These are phyloP conservation scores for Capreolus pygargus DNA, from an alignment of 2,113 vertebrate genomes.

Conservation along the genomic window DNA sequence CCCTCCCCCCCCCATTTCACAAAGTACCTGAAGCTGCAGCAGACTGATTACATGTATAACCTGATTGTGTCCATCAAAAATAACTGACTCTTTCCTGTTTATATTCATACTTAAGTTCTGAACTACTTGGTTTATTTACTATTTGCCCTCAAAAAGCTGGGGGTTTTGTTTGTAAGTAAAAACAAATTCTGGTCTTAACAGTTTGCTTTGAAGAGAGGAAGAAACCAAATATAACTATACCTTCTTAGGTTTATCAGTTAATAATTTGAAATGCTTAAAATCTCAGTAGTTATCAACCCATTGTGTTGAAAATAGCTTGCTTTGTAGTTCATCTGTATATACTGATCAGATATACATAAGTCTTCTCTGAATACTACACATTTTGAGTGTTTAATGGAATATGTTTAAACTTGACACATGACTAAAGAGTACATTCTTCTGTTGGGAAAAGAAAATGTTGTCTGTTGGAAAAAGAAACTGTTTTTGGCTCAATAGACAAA, in stretches of 20 bases:
- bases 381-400: neutral
- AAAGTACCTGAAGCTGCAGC: neutral
- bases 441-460: neutral
- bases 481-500: constrained; percentile 18
- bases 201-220: constrained; percentile 45
- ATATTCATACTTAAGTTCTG: neutral
- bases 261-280: constrained; percentile 17
- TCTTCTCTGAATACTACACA: neutral
- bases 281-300: neutral
- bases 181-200: constrained; percentile 24
- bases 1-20: neutral
- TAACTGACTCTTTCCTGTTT: neutral
- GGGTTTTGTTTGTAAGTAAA: constrained; percentile 43
- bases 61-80: constrained; percentile 20
- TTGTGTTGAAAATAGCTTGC: constrained; percentile 17
- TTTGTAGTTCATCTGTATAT: neutral
- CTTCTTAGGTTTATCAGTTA: constrained; percentile 29
- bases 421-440: neutral
- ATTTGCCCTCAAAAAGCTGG: neutral
- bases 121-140: constrained; percentile 36
- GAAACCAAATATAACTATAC: constrained; percentile 9
- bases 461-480: neutral
- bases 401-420: neutral
- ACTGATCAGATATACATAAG: neutral
- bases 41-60: neutral